phyloP scores from a whole-genome alignment of 2,888 invertebrate genomes.

The Vannuccia rotundouncinata region DNA sequence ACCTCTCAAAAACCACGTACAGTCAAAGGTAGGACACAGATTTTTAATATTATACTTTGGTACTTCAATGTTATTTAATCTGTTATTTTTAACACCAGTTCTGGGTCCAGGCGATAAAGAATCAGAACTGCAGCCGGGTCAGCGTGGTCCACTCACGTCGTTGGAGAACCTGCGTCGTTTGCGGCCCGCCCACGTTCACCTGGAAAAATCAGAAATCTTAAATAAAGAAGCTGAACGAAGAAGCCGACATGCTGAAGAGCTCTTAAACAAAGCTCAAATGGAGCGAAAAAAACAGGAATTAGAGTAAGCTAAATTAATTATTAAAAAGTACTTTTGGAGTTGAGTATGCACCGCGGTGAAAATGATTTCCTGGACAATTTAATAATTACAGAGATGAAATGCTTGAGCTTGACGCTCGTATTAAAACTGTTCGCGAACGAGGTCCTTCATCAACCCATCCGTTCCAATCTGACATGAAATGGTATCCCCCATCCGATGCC shows the following conservation, averaged over 20 bases:
- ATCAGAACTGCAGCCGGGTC: not conserved
- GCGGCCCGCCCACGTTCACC: not conserved
- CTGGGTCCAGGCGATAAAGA: too few species aligned
- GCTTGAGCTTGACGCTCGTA: not conserved
- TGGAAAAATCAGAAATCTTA: not conserved
- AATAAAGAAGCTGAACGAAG: not conserved
- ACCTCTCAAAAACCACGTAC: too few species aligned
- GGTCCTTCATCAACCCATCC: too few species aligned
- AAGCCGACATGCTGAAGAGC: not conserved
- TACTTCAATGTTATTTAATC: too few species aligned
- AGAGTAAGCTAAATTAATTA: not conserved
- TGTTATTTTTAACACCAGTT: too few species aligned
- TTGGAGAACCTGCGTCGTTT: not conserved
- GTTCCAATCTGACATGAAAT: too few species aligned
- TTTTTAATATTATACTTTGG: too few species aligned
- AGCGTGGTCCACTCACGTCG: not conserved
- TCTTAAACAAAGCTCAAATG: not conserved
- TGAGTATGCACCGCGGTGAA: too few species aligned
- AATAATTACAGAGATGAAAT: not conserved
- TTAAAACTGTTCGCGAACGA: not conserved
- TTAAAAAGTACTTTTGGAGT: too few species aligned
- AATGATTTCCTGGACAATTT: too few species aligned
- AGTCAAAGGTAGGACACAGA: too few species aligned
- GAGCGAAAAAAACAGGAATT: not conserved
- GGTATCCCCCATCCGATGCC: not conserved